Conservation (phyloP, 1,140 invertebrate genomes). For the Pectinophora gossypiella region DNA sequence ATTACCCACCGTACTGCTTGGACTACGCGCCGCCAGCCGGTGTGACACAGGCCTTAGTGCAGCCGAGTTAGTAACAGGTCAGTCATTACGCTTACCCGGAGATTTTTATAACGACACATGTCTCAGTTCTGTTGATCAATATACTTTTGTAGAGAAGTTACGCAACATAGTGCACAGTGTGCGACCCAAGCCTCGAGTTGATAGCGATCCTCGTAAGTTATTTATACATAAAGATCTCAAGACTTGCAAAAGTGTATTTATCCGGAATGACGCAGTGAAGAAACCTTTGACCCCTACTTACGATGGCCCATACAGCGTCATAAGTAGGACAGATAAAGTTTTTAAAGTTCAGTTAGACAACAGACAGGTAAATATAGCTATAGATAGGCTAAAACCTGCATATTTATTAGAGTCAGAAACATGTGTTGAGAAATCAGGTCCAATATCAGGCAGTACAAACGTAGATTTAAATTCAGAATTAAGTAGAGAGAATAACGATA, state of each 20-base stretch:
- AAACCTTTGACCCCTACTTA: conserved; percentile 22
- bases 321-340: conserved; percentile 11
- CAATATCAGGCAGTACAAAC: too few species aligned
- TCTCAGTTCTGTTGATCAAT: background rate
- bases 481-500: too few species aligned
- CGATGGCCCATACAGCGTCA: conserved; percentile 23
- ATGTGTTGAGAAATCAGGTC: too few species aligned
- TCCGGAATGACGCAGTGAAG: conserved; percentile 20
- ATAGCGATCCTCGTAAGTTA: conserved; percentile 18
- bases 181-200: background rate
- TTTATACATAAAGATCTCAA: conserved; percentile 24
- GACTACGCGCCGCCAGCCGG: conserved; percentile 18
- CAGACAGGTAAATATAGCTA: too few species aligned
- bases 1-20: conserved; percentile 46
- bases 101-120: background rate
- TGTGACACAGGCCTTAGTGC: background rate
- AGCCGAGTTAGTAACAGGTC: background rate
- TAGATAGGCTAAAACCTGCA: background rate
- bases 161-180: background rate
- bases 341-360: conserved; percentile 14
- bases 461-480: too few species aligned
- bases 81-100: background rate
- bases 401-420: conserved; percentile 7
- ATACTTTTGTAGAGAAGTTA: background rate
- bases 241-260: conserved; percentile 21